A percentile compares a stretch with the other conserved stretches of the same genome.
phyloP scores from a whole-genome alignment of 2,113 vertebrate species.

The Anguilla rostrata region DNA sequence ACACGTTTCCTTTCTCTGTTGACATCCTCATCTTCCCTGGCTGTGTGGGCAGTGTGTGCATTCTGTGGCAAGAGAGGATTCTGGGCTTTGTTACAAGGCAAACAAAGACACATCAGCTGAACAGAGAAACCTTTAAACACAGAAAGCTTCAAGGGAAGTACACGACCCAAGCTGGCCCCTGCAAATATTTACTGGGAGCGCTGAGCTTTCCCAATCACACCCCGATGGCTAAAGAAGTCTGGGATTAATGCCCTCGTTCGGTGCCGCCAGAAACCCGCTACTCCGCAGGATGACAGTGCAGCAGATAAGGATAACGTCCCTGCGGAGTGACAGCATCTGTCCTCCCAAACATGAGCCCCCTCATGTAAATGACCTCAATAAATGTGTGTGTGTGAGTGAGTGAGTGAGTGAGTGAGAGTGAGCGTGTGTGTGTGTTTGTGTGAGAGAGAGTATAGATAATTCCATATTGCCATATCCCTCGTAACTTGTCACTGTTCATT shows the following conservation, averaged over 20 bases:
- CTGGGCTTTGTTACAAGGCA: neutral
- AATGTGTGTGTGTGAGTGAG: neutral
- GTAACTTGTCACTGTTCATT: neutral
- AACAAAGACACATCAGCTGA: neutral
- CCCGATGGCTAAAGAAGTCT: neutral
- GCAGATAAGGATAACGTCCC: too few relatives aligned
- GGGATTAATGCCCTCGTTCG: neutral
- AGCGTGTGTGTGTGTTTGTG: neutral
- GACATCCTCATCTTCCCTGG: constrained; percentile 1
- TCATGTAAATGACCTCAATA: too few relatives aligned
- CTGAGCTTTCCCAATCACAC: neutral
- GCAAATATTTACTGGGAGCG: neutral
- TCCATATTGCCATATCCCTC: neutral
- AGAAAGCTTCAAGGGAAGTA: neutral
- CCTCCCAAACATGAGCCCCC: too few relatives aligned
- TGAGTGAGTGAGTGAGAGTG: neutral
- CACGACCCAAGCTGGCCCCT: neutral
- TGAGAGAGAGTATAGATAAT: neutral
- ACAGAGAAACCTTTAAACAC: neutral
- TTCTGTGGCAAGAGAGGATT: neutral
- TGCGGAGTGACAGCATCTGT: too few relatives aligned
- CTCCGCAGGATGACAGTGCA: too few relatives aligned
- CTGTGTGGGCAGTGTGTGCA: neutral
- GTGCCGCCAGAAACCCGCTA: neutral
- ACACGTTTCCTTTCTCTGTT: constrained; percentile 14